These are phyloP conservation scores for Hemibagrus guttatus DNA, from an alignment of 2,797 vertebrate genomes.

Conservation along the genomic window DNA sequence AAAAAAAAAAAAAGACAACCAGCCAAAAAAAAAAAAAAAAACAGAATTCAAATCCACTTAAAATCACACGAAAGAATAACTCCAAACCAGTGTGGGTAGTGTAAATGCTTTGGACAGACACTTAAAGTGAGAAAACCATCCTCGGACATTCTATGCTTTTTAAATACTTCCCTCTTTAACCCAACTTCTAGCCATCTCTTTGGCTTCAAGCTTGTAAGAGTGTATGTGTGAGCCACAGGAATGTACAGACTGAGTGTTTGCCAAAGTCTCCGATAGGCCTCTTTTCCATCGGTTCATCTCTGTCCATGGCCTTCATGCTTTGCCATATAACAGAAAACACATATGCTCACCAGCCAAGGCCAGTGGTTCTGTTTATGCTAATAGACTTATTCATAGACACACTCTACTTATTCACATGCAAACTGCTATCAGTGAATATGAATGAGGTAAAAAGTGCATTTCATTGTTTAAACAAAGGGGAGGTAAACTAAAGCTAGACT, in stretches of 20 bases:
- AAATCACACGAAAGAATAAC: neutral
- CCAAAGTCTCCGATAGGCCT: conserved; percentile 28
- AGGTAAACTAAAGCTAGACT: neutral
- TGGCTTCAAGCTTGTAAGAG: conserved; percentile 17
- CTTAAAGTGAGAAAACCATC: neutral
- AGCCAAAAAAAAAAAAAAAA: neutral
- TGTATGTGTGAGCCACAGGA: conserved; percentile 37
- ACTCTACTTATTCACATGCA: conserved; percentile 9
- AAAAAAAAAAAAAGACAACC: neutral
- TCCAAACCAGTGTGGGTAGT: neutral
- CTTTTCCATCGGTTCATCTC: conserved; percentile 17
- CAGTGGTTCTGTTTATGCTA: neutral
- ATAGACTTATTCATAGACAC: neutral
- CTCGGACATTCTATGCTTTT: neutral
- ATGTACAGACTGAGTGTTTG: conserved; percentile 35
- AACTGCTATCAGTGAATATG: neutral
- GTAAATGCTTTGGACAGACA: neutral
- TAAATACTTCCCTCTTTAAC: conserved; percentile 33
- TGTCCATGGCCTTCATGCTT: neutral
- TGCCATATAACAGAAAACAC: conserved; percentile 2
- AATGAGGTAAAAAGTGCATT: neutral
- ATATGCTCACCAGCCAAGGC: conserved; percentile 15
- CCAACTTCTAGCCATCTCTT: conserved; percentile 23
- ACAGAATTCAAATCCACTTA: neutral
- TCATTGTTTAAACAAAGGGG: neutral